phyloP scores from a whole-genome alignment of 2,888 invertebrate species.

The Hedya salicella region DNA sequence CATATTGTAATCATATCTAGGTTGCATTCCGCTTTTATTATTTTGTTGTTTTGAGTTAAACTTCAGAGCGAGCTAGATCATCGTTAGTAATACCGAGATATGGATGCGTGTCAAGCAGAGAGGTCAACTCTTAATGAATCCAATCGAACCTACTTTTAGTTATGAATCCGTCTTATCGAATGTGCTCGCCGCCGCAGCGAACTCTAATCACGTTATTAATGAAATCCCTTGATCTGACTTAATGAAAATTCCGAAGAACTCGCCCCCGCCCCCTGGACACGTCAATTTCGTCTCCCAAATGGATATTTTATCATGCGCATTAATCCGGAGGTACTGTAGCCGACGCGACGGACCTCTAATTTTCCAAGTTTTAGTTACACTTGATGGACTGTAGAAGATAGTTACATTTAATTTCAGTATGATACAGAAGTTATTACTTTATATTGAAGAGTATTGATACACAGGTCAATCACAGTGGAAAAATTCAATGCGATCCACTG shows the following conservation, averaged over 20 bases:
- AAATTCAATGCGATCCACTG: too few relatives aligned
- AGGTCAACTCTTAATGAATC: background rate
- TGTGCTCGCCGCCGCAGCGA: slow-evolving; percentile 21
- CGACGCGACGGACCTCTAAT: background rate
- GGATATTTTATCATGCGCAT: slow-evolving; percentile 44
- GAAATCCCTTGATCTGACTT: slow-evolving; percentile 50
- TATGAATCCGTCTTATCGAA: slow-evolving; percentile 18
- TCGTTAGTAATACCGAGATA: too few relatives aligned
- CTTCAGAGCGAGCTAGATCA: too few relatives aligned
- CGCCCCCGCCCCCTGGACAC: slow-evolving; percentile 38
- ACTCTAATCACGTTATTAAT: slow-evolving; percentile 56
- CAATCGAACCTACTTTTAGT: background rate
- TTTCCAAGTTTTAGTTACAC: slow-evolving; percentile 9
- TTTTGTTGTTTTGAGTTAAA: too few relatives aligned
- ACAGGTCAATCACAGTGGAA: too few relatives aligned
- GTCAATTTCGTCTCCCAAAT: slow-evolving; percentile 45
- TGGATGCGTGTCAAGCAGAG: too few relatives aligned
- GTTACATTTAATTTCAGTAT: too few relatives aligned
- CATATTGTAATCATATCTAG: too few relatives aligned
- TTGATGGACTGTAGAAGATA: too few relatives aligned
- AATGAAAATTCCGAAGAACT: slow-evolving; percentile 55
- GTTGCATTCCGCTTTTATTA: too few relatives aligned
- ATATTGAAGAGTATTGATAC: too few relatives aligned
- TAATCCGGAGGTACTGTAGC: slow-evolving; percentile 29
- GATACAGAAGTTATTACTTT: too few relatives aligned